Evolutionary conservation across 2,888 invertebrate genomes (phyloP).

Genomic region (Lamellibrachia columna): DNA sequence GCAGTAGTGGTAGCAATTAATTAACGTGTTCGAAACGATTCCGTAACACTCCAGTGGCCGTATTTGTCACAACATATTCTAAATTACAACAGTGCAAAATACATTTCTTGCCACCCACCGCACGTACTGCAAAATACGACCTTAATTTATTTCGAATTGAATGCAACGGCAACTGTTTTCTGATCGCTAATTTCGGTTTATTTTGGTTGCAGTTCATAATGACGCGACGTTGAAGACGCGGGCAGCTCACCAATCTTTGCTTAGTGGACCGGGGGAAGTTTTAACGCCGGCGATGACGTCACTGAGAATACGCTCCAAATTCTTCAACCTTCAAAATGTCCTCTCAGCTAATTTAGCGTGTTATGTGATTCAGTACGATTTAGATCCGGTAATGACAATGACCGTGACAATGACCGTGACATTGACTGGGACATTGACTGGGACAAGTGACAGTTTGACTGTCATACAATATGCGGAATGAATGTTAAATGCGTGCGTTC

Average conservation of each 20-base stretch:
- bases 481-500: not conserved
- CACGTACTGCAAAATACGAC: not conserved
- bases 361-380: not conserved
- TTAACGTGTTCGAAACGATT: not conserved
- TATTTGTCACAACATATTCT: not conserved
- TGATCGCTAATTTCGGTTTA: not conserved
- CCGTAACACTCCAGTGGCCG: not conserved
- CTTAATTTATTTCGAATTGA: not conserved
- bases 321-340: not conserved
- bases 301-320: not conserved
- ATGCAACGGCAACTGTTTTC: not conserved
- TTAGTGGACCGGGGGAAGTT: not conserved
- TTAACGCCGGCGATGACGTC: not conserved
- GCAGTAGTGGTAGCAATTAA: too few species aligned
- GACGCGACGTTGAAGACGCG: not conserved
- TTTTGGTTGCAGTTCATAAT: constrained; percentile 3
- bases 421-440: not conserved
- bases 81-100: not conserved
- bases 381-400: not conserved
- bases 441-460: not conserved
- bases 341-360: not conserved
- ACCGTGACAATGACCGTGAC: not conserved
- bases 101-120: not conserved
- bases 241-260: not conserved
- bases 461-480: not conserved